Base-by-base conservation (phyloP, 64 coral and sea anemone genomes). In the Orbicella faveolata region DNA sequence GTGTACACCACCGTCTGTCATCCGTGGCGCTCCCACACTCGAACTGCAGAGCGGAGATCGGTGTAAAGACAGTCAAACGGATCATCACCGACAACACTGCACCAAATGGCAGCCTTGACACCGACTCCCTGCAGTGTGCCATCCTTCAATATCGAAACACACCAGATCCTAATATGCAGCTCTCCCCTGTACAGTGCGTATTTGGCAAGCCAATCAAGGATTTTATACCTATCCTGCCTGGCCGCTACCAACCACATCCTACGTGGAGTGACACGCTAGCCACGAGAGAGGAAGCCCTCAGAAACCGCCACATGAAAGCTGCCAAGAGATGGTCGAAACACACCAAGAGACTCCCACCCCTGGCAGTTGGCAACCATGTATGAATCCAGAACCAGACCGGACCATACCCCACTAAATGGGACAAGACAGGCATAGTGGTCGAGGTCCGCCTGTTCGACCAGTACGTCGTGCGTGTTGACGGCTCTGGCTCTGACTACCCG, bases 201-300 rank as follows among this genome's bases (percentile, higher is more conserved):
- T 90, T 90, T 20, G 21, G 62, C 39, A 25, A 64, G 5, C 77
- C 63, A 0, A 90, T 90, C 51, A 90, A 73, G 63, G 88, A 90
- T 63, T 80, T 90, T 18, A 89, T 89, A 12, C 88, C 88, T 15
- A 79, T 89, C 74, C 75, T 65, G 14, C 84, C 84, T 3, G 64
- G 66, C 25, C 5, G 34, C 23, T 74, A 87, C 18, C 62, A 34
- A 66, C 84, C 84, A 12, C 84, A 87, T 26, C 84, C 63, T 34
- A 87, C 67, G 0, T 87, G 21, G 87, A 62, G 62, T 21, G 76
- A 79, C 52, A 89, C 75, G 57, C 59, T 52, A 25, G 88, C 76
- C 65, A 52, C 54, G 66, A 59, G 36, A 44, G 62, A 81, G 88
- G 86, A 88, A 55, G 86, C 23, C 1, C 74, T 88, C 0, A 34